Conservation (phyloP, 1,140 invertebrate species). For the Pristionchus pacificus region DNA sequence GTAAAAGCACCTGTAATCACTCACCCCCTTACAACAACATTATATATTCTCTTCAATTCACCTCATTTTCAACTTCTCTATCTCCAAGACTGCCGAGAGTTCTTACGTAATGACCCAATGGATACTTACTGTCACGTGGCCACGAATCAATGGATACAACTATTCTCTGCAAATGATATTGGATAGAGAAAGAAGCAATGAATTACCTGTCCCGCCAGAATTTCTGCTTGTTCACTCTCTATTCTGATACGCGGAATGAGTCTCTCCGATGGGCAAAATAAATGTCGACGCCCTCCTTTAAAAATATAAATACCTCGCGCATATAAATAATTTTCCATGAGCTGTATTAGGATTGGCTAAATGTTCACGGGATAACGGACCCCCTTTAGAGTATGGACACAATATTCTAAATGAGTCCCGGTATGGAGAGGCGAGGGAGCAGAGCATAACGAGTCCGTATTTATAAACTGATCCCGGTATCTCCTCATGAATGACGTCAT, state of each 20-base stretch:
- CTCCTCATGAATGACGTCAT: too few relatives aligned
- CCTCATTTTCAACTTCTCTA: constrained; percentile 86
- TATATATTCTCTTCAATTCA: constrained; percentile 48
- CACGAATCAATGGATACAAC: constrained; percentile 87
- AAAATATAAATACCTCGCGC: constrained; percentile 8
- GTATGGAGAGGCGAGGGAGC: too few relatives aligned
- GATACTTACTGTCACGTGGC: constrained; percentile 77
- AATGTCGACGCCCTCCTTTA: constrained; percentile 69
- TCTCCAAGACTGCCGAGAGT: constrained; percentile 77
- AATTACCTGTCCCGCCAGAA: constrained; percentile 69
- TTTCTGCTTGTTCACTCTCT: constrained; percentile 80
- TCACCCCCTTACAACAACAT: constrained; percentile 23
- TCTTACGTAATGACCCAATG: constrained; percentile 75
- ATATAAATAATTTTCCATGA: too few relatives aligned
- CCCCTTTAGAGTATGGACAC: too few relatives aligned
- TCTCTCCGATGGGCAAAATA: constrained; percentile 83
- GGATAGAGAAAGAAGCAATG: not conserved
- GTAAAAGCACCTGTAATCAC: constrained; percentile 64
- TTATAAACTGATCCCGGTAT: too few relatives aligned
- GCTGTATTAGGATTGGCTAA: too few relatives aligned
- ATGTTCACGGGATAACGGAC: too few relatives aligned
- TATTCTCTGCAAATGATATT: constrained; percentile 64
- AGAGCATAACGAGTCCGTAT: too few relatives aligned
- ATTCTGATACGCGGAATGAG: constrained; percentile 85
- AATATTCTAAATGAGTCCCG: too few relatives aligned